A percentile compares a stretch with the other conserved stretches of the same genome.
phyloP scores from a whole-genome alignment of 2,888 invertebrate species.

The Lochmaea crataegi region DNA sequence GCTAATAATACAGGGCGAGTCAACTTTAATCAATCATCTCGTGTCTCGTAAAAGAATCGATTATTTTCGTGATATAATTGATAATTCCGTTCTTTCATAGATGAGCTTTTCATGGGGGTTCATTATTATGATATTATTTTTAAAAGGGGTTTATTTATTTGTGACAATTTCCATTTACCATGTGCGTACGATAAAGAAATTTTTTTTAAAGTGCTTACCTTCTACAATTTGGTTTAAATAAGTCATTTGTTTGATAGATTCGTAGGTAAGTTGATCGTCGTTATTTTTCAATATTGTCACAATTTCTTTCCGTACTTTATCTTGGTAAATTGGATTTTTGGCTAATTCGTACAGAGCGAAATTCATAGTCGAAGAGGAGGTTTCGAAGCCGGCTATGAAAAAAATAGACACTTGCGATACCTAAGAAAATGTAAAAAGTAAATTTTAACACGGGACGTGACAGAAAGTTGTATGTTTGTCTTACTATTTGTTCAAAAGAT shows the following conservation, averaged over 20 bases:
- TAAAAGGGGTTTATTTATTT: no score
- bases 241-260: constrained; percentile 24
- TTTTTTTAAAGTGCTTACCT: constrained; percentile 23
- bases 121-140: no score
- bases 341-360: constrained; percentile 50
- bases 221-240: constrained; percentile 43
- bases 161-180: no score
- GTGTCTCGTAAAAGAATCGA: no score
- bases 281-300: constrained; percentile 53
- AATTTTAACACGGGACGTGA: no score
- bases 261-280: constrained; percentile 53
- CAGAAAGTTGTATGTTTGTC: background rate
- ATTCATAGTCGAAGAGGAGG: constrained; percentile 49
- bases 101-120: no score
- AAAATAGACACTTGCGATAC: constrained; percentile 26
- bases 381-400: constrained; percentile 51
- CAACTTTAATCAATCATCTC: no score
- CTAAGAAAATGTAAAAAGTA: background rate
- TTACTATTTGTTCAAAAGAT: constrained; percentile 46
- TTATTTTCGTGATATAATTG: no score
- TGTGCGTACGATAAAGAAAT: no score
- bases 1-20: no score
- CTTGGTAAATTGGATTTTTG: constrained; percentile 47
- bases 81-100: no score
- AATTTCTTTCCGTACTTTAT: constrained; percentile 46